Conservation (phyloP, 2,797 vertebrate genomes). For the Hozukius guyotensis region DNA sequence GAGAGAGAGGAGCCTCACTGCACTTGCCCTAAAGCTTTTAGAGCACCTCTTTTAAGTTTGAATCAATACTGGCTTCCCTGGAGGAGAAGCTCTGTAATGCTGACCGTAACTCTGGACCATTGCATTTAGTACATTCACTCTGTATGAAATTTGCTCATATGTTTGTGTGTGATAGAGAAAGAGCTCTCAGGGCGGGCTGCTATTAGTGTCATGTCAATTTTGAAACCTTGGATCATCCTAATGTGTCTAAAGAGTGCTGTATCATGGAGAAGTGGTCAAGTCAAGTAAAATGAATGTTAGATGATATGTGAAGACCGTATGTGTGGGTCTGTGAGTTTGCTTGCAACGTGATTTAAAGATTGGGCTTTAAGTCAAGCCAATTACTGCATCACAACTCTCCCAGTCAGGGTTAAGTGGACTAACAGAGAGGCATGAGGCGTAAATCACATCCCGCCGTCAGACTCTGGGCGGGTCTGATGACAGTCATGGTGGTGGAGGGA, state of each 20-base stretch:
- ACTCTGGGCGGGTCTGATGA: slow-evolving; percentile 42
- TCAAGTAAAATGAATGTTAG: background rate
- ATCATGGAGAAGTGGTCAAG: slow-evolving; percentile 22
- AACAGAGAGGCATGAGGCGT: slow-evolving; percentile 48
- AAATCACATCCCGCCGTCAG: slow-evolving; percentile 49
- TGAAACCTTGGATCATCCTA: slow-evolving; percentile 29
- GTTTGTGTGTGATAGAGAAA: background rate
- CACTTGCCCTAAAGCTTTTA: slow-evolving; percentile 49
- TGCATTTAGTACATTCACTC: slow-evolving; percentile 37
- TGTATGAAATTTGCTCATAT: background rate
- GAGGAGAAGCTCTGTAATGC: slow-evolving; percentile 31
- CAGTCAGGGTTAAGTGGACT: slow-evolving; percentile 68
- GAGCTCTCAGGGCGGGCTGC: background rate
- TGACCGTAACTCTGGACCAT: slow-evolving; percentile 35
- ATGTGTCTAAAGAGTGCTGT: slow-evolving; percentile 29
- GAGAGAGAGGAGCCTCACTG: slow-evolving; percentile 14
- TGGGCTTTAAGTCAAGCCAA: slow-evolving; percentile 64
- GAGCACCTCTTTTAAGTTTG: slow-evolving; percentile 36
- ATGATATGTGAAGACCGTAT: slow-evolving; percentile 1
- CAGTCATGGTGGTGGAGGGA: background rate
- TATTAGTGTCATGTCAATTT: slow-evolving; percentile 34
- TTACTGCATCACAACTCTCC: slow-evolving; percentile 61
- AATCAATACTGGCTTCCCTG: slow-evolving; percentile 47
- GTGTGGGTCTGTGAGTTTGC: background rate
- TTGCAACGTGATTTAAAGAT: slow-evolving; percentile 61